Conservation (phyloP, 2,113 vertebrate genomes). For the Toxotes chatareus region DNA sequence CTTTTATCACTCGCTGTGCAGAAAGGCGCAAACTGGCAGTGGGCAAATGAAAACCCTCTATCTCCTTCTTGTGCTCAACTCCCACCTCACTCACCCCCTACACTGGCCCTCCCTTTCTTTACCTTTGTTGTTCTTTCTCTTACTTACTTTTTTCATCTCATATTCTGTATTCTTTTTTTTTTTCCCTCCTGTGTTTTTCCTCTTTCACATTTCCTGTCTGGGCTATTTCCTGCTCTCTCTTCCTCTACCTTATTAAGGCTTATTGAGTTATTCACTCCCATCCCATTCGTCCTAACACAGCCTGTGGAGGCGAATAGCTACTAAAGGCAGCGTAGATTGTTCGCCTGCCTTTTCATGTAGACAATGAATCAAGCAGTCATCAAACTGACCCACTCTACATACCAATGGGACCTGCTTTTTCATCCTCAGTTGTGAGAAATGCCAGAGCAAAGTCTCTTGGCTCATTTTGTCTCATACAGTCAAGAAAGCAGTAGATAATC, state of each 20-base stretch:
- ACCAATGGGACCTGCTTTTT: slow-evolving; percentile 53
- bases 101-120: slow-evolving; percentile 25
- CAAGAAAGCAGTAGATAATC: slow-evolving; percentile 50
- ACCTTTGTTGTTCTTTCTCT: slow-evolving; percentile 63
- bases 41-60: slow-evolving; percentile 81
- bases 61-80: slow-evolving; percentile 66
- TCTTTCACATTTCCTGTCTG: slow-evolving; percentile 52
- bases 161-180: neutral
- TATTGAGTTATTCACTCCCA: slow-evolving; percentile 45
- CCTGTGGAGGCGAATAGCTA: slow-evolving; percentile 24
- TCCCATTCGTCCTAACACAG: slow-evolving; percentile 20
- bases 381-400: slow-evolving; percentile 49
- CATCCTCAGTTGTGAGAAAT: slow-evolving; percentile 28
- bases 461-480: slow-evolving; percentile 42
- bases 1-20: slow-evolving; percentile 81
- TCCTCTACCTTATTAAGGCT: slow-evolving; percentile 23
- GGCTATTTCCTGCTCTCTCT: slow-evolving; percentile 53
- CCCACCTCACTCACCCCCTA: slow-evolving; percentile 45
- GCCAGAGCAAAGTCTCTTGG: slow-evolving; percentile 8
- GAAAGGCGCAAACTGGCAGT: slow-evolving; percentile 78
- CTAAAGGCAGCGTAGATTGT: slow-evolving; percentile 26
- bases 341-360: slow-evolving; percentile 43
- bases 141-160: slow-evolving; percentile 47
- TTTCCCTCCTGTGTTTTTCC: slow-evolving; percentile 11
- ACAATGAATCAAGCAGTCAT: slow-evolving; percentile 57